Conservation (phyloP, 64 coral and sea anemone species). For the Dendrophyllia cribrosa region DNA sequence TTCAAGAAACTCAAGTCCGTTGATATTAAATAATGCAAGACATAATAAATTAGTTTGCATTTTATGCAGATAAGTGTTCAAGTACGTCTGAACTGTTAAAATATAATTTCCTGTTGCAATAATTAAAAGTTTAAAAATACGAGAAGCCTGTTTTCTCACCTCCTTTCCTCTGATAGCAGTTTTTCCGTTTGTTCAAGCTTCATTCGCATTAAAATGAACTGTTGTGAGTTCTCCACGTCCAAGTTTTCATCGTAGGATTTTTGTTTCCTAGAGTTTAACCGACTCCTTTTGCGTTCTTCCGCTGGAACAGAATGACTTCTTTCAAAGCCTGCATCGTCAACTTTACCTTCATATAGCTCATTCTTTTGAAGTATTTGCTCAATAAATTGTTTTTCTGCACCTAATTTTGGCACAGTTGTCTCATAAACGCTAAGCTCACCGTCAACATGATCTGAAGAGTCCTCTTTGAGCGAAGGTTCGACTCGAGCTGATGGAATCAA, state of each 20-base stretch:
- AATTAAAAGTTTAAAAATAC: neutral
- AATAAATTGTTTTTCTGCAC: conserved; percentile 89
- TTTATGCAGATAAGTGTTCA: neutral
- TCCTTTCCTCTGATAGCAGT: conserved; percentile 84
- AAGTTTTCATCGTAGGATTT: conserved; percentile 59
- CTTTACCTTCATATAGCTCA: conserved; percentile 70
- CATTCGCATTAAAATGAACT: conserved; percentile 65
- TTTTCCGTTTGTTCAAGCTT: conserved; percentile 90
- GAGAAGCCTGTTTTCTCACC: conserved; percentile 29
- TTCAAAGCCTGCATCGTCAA: conserved; percentile 17
- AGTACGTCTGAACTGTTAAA: neutral
- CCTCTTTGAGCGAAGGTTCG: conserved; percentile 87
- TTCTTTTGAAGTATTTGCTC: conserved; percentile 92
- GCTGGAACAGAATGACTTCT: conserved; percentile 36
- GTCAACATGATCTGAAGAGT: conserved; percentile 42
- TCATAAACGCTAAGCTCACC: conserved; percentile 76
- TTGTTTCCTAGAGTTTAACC: conserved; percentile 44
- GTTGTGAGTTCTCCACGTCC: conserved; percentile 73
- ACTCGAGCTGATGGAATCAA: conserved; percentile 88
- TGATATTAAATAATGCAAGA: neutral
- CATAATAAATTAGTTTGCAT: too few species aligned
- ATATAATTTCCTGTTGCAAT: neutral
- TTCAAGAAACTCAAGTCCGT: neutral
- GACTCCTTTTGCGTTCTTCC: conserved; percentile 49
- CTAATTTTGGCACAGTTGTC: conserved; percentile 80